Conservation (phyloP, 2,797 vertebrate species). For the Ctenopoma kingsleyae region DNA sequence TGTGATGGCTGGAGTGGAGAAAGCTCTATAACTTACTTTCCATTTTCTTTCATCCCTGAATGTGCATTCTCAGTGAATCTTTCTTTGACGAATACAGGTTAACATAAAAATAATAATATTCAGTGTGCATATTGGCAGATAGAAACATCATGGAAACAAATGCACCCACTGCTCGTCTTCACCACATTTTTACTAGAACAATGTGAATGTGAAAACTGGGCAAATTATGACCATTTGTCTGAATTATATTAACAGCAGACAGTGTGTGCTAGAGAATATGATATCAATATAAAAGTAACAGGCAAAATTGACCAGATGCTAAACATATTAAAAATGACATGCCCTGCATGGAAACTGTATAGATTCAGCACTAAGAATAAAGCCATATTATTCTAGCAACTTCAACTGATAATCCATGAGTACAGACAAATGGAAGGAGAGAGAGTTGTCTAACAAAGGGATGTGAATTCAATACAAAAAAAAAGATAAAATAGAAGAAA, state of each 20-base stretch:
- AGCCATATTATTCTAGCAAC: constrained; percentile 52
- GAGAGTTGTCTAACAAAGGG: constrained; percentile 40
- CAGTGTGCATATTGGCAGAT: constrained; percentile 13
- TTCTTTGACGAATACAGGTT: constrained; percentile 26
- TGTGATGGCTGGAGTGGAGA: neutral
- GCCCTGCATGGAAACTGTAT: constrained; percentile 43
- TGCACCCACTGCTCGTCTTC: neutral
- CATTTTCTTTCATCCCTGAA: neutral
- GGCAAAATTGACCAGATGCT: constrained; percentile 68
- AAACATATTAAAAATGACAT: constrained; percentile 68
- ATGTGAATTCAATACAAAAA: constrained; percentile 51
- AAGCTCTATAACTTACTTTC: neutral
- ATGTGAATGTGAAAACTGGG: constrained; percentile 38
- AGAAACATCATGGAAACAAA: constrained; percentile 36
- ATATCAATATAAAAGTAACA: constrained; percentile 64
- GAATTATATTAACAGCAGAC: constrained; percentile 61
- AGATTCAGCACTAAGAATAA: constrained; percentile 64
- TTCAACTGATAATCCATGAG: constrained; percentile 64
- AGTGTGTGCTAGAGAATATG: constrained; percentile 50
- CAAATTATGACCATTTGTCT: constrained; percentile 68
- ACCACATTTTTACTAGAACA: constrained; percentile 23
- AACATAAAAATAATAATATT: constrained; percentile 26
- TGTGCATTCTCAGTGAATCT: neutral
- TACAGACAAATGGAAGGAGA: constrained; percentile 38
- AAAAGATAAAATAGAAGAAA: constrained; percentile 56